Evolutionary conservation across 2,113 vertebrate genomes (phyloP).

Genomic region (Heptranchias perlo): DNA sequence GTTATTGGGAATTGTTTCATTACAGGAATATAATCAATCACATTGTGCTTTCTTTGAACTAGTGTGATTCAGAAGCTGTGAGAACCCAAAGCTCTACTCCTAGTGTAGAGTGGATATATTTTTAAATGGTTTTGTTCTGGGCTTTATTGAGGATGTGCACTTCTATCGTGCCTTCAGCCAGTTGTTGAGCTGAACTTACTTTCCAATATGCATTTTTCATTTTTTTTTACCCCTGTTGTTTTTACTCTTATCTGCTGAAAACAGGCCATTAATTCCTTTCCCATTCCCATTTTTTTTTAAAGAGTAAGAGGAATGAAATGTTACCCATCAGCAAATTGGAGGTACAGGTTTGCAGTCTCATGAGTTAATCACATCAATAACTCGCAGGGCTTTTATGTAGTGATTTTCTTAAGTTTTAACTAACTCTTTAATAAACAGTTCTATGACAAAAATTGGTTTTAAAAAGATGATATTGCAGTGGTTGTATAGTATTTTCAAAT

Average conservation of each 20-base stretch:
- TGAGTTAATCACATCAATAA: not conserved
- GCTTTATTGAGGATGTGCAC: conserved; percentile 45
- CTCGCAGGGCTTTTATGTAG: not conserved
- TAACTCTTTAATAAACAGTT: not conserved
- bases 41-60: not conserved
- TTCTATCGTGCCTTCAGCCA: not conserved
- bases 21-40: not conserved
- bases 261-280: not conserved
- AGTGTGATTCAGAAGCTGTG: not conserved
- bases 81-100: not conserved
- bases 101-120: conserved; percentile 50
- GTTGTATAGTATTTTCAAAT: not conserved
- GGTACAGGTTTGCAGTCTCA: not conserved
- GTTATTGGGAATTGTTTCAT: not conserved
- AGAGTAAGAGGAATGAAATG: not conserved
- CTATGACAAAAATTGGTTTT: not conserved
- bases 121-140: conserved; percentile 59
- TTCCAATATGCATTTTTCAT: not conserved
- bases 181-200: no score
- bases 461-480: not conserved
- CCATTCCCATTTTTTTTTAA: not conserved
- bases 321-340: not conserved
- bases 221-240: not conserved
- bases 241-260: not conserved
- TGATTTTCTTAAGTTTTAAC: not conserved